Base-by-base conservation (phyloP, 2,888 invertebrate genomes). In the Ophion ventricosus region DNA sequence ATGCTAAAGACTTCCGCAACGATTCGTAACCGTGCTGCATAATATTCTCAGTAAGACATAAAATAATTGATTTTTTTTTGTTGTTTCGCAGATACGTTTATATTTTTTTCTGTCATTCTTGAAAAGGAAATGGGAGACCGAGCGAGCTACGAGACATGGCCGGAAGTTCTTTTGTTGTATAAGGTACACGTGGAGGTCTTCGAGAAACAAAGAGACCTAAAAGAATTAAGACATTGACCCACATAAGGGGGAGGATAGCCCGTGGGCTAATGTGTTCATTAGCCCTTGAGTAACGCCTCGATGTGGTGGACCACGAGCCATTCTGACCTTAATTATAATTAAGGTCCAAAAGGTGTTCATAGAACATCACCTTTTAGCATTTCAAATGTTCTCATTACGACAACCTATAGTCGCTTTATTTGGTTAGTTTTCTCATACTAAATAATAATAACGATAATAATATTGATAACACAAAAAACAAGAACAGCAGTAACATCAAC, bases 261-360 rank as follows among this genome's bases (percentile, higher is more conserved):
- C 56, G 10, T n/a, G 11, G 56, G 23, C 20, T 35, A 40, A 56
- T 76, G 35, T 56, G 56, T 76, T 76, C 56, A 40, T 76, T 56
- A 66, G 57, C 10, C 40, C n/a, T 10, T 57, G n/a, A 66, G 56
- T 54, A 29, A 75, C 54, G 64, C 54, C 64, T 29, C 35, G 26
- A 35, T 20, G n/a, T 20, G n/a, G 17, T 64, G 8, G 64, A 64
- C 61, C 26, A 1, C 11, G 14, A 29, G 5, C 4, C 3, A 25
- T 35, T 35, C 7, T 35, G 25, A 61, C 43, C 26, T 74, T 43
- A 74, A 75, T 54, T 54, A 64, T 54, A 64, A 54, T 25, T 56
- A 25, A 76, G 23, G 20, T 43, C 64, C 17, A 4, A 17, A 56
- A 56, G n/a, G 35, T 64, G 8, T 35, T 35, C 35, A 35, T 35